Evolutionary conservation across 1,140 invertebrate species (phyloP).

Genomic region (Microvelia longipes): DNA sequence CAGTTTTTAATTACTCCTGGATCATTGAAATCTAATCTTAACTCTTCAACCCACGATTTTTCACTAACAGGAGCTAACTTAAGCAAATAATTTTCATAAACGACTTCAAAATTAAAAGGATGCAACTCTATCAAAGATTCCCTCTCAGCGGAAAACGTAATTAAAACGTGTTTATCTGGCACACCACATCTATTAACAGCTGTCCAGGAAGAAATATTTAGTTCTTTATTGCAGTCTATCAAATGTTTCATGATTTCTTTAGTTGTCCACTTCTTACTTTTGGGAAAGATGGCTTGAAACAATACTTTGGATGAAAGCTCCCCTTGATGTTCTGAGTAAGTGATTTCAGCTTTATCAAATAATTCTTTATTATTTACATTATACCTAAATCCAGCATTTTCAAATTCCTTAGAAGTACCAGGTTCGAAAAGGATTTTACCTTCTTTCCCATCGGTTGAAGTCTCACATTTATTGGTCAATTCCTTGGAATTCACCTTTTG

Average conservation of each 20-base stretch:
- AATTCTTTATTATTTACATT: too few relatives aligned
- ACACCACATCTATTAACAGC: background rate
- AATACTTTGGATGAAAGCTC: too few relatives aligned
- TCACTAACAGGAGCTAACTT: background rate
- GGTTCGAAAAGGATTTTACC: too few relatives aligned
- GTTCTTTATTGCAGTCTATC: background rate
- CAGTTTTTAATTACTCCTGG: too few relatives aligned
- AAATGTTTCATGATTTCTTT: background rate
- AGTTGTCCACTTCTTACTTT: background rate
- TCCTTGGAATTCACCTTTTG: too few relatives aligned
- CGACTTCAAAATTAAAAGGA: background rate
- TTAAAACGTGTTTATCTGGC: background rate
- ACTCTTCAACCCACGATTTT: background rate
- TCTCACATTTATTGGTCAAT: too few relatives aligned
- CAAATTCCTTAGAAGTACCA: too few relatives aligned
- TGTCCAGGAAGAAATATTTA: background rate
- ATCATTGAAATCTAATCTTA: too few relatives aligned
- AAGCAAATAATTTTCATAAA: background rate
- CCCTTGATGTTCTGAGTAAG: too few relatives aligned
- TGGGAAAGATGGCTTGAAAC: background rate
- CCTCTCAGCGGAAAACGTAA: background rate
- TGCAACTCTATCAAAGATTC: background rate
- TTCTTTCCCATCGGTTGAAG: too few relatives aligned
- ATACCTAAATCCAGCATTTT: too few relatives aligned
- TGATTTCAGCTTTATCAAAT: too few relatives aligned